A percentile compares a stretch with the other conserved stretches of the same genome.
Evolutionary conservation across 2,113 vertebrate genomes (phyloP).

Genomic region (Plecturocebus donacophilus): DNA sequence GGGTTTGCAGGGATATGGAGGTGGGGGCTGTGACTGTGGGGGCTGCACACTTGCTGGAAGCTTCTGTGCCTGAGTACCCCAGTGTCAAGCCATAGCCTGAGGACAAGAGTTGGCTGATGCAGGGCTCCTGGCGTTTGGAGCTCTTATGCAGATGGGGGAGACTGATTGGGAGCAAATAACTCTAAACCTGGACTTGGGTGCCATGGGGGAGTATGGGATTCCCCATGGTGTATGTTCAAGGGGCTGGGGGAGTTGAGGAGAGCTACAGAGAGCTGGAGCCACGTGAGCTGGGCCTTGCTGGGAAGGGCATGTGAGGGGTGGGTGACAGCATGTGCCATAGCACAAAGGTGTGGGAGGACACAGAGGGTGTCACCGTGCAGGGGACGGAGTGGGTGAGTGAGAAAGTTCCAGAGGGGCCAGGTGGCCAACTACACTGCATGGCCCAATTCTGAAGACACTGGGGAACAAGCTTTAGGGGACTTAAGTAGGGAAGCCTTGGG

Average conservation of each 20-base stretch:
- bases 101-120: not conserved
- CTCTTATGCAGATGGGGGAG: not conserved
- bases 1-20: not conserved
- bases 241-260: not conserved
- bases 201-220: fast-evolving
- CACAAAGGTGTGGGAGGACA: fast-evolving
- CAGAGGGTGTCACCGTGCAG: fast-evolving
- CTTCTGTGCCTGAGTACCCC: not conserved
- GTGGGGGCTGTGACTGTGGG: fast-evolving
- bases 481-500: fast-evolving
- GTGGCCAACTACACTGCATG: fast-evolving
- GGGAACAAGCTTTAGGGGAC: not conserved
- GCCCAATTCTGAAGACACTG: fast-evolving
- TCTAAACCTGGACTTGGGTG: not conserved
- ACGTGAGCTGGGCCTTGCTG: fast-evolving
- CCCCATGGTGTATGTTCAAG: fast-evolving
- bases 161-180: not conserved
- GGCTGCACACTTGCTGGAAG: not conserved
- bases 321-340: fast-evolving
- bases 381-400: not conserved
- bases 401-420: not conserved
- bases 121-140: not conserved
- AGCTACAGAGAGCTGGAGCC: not conserved
- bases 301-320: not conserved
- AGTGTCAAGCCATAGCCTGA: not conserved